phyloP scores from a whole-genome alignment of 2,113 vertebrate species.

The Ctenomys sociabilis region DNA sequence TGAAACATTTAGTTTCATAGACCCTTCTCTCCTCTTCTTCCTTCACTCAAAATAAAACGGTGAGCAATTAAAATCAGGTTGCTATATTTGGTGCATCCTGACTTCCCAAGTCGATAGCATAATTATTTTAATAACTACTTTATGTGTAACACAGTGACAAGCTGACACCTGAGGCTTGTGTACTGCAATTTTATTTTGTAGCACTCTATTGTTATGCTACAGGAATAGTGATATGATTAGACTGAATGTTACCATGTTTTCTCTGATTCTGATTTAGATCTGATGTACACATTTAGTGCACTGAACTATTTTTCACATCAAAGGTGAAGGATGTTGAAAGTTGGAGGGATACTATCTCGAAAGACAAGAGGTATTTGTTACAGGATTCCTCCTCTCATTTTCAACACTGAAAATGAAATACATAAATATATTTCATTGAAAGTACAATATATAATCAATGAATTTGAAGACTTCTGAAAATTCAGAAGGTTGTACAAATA shows the following conservation, averaged over 20 bases:
- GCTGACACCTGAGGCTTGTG: constrained; percentile 84
- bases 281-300: not conserved
- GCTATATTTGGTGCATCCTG: constrained; percentile 85
- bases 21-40: constrained; percentile 1
- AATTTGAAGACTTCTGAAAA: not conserved
- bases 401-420: constrained; percentile 2
- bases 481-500: not conserved
- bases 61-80: constrained; percentile 84
- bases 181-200: constrained; percentile 86
- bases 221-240: constrained; percentile 81
- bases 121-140: constrained; percentile 89
- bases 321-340: not conserved
- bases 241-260: constrained; percentile 69
- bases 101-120: constrained; percentile 86
- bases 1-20: constrained; percentile 57
- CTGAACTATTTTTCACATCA: not conserved
- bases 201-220: constrained; percentile 81
- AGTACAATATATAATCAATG: not conserved
- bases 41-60: constrained; percentile 82
- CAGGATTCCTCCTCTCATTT: not conserved
- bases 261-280: constrained; percentile 62
- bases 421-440: not conserved
- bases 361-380: not conserved
- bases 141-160: constrained; percentile 84
- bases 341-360: not conserved